These are phyloP conservation scores for Grammomys dolichurus DNA, from an alignment of 2,113 vertebrate species.

Conservation along the genomic window DNA sequence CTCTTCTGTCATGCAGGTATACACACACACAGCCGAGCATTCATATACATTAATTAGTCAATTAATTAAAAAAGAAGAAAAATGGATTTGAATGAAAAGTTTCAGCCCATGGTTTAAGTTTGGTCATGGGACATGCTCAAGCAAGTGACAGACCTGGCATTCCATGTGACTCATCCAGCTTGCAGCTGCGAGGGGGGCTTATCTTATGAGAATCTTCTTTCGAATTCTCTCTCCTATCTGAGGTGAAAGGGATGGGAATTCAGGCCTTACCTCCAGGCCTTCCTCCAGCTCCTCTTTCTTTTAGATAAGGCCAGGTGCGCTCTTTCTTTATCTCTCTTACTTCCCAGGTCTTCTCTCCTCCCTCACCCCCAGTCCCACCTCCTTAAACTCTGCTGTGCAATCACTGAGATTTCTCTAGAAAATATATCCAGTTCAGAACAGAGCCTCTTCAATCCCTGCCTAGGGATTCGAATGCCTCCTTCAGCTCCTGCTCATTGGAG, in stretches of 20 bases:
- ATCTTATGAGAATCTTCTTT: not conserved
- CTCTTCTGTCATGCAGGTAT: no score
- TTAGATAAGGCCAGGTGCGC: not conserved
- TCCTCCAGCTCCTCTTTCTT: not conserved
- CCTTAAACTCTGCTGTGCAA: not conserved
- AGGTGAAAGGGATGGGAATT: not conserved
- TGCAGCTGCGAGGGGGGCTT: not conserved
- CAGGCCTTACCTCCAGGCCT: not conserved
- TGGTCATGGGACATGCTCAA: not conserved
- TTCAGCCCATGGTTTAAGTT: slow-evolving; percentile 14
- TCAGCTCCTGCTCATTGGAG: not conserved
- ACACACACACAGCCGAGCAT: no score
- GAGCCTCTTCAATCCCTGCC: not conserved
- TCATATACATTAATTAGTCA: no score
- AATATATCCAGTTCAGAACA: not conserved
- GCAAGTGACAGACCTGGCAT: not conserved
- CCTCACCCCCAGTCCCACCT: not conserved
- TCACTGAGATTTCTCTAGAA: slow-evolving; percentile 10
- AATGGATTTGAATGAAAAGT: slow-evolving; percentile 10
- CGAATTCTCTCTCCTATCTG: not conserved
- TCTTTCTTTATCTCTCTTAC: slow-evolving; percentile 24
- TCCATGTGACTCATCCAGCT: not conserved
- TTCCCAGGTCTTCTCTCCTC: not conserved
- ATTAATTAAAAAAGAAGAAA: not conserved
- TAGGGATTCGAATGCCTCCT: not conserved